These are phyloP conservation scores for Zaprionus taronus DNA, from an alignment of 1,140 invertebrate genomes.

Conservation along the genomic window DNA sequence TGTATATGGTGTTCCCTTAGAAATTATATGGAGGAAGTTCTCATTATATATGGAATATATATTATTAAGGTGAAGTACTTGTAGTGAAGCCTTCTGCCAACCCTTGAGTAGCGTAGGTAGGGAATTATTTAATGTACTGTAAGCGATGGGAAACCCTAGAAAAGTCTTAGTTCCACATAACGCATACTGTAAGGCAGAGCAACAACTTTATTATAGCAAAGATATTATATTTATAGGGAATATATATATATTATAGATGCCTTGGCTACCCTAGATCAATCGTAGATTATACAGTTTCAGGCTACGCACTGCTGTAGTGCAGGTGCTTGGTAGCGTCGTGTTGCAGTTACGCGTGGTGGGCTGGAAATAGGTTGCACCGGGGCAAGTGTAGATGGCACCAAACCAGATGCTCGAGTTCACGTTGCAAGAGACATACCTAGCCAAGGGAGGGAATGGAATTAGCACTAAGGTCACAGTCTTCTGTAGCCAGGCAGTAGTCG, in stretches of 20 bases:
- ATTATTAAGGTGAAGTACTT: too few species aligned
- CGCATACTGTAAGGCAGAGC: neutral
- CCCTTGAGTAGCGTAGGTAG: neutral
- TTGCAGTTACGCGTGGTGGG: constrained; percentile 26
- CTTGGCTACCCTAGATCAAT: neutral
- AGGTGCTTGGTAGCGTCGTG: constrained; percentile 37
- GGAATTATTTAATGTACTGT: too few species aligned
- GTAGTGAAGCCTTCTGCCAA: neutral
- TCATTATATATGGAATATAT: too few species aligned
- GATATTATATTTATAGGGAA: neutral
- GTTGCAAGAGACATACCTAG: constrained; percentile 52
- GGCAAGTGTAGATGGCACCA: constrained; percentile 51
- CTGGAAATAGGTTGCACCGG: constrained; percentile 54
- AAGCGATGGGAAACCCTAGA: too few species aligned
- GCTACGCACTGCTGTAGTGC: constrained; percentile 17
- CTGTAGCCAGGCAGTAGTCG: too few species aligned
- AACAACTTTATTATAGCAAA: neutral
- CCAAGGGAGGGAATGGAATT: neutral
- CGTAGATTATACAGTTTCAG: constrained; percentile 13
- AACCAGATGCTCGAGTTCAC: constrained; percentile 1
- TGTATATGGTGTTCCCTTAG: too few species aligned
- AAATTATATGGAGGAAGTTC: too few species aligned
- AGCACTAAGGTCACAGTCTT: too few species aligned
- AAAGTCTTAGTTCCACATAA: too few species aligned
- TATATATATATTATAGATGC: neutral